Conservation (phyloP, 2,797 vertebrate genomes). For the Phalloptychus januarius region DNA sequence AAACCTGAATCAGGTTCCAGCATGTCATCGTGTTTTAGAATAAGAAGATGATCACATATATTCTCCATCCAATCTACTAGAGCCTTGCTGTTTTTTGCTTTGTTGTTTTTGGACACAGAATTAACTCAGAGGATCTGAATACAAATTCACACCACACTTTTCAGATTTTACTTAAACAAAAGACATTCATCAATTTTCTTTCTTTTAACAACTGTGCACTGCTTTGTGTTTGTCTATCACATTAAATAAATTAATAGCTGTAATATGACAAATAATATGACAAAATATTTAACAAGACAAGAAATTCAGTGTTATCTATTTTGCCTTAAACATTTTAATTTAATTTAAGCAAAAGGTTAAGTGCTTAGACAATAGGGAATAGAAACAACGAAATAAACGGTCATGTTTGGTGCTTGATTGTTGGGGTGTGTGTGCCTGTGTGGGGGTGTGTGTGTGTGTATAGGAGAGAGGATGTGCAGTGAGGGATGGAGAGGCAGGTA, state of each 20-base stretch:
- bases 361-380: background rate
- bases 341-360: constrained; percentile 53
- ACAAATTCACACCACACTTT: background rate
- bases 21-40: background rate
- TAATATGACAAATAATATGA: background rate
- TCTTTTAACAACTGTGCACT: background rate
- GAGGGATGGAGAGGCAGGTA: constrained; percentile 34
- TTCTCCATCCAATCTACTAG: background rate
- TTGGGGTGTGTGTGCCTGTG: background rate
- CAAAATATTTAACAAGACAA: background rate
- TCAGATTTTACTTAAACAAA: background rate
- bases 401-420: constrained; percentile 5
- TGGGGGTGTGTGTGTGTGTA: background rate
- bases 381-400: constrained; percentile 3
- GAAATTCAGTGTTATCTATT: background rate
- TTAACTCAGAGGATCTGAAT: background rate
- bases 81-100: background rate
- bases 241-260: background rate
- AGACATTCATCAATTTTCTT: background rate
- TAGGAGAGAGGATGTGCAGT: background rate
- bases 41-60: background rate
- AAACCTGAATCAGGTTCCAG: background rate
- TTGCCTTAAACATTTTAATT: constrained; percentile 14
- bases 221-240: background rate
- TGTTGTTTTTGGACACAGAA: too few relatives aligned